Evolutionary conservation across 2,113 vertebrate species (phyloP).

Genomic region (Collichthys lucidus): DNA sequence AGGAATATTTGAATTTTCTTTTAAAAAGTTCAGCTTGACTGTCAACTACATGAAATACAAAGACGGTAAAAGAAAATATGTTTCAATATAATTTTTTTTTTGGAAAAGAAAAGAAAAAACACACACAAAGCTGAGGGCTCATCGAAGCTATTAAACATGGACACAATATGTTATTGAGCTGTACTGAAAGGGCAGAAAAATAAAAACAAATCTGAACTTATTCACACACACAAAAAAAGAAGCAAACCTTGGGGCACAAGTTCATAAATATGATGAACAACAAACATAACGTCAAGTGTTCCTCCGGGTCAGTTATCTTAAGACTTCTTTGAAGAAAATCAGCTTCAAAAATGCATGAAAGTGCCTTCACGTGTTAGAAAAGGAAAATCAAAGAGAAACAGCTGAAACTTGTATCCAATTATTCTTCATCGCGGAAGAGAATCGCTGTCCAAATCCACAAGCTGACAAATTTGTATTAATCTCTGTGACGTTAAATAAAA

Average conservation of each 20-base stretch:
- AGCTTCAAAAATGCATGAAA: constrained; percentile 6
- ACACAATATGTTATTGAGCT: constrained; percentile 28
- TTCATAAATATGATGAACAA: constrained; percentile 18
- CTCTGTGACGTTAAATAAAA: constrained; percentile 16
- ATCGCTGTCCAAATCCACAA: neutral
- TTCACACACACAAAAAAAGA: constrained; percentile 7
- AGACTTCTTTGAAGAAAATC: constrained; percentile 23
- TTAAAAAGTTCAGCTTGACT: constrained; percentile 44
- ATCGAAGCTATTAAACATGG: constrained; percentile 47
- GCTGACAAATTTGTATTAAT: neutral
- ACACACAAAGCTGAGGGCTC: constrained; percentile 37
- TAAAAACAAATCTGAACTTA: constrained; percentile 16
- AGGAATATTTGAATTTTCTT: constrained; percentile 26
- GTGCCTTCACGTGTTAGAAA: constrained; percentile 2
- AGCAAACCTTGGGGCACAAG: constrained; percentile 20
- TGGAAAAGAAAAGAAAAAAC: constrained; percentile 15
- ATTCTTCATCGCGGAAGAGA: neutral
- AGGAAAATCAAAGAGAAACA: constrained; percentile 11
- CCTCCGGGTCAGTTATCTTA: constrained; percentile 18
- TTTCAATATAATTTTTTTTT: constrained; percentile 10
- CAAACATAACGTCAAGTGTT: constrained; percentile 25
- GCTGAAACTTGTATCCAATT: constrained; percentile 5
- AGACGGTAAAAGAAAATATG: constrained; percentile 10
- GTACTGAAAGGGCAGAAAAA: constrained; percentile 40
- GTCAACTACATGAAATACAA: constrained; percentile 50